phyloP scores from a whole-genome alignment of 2,888 invertebrate species.

The Hyposoter didymator region DNA sequence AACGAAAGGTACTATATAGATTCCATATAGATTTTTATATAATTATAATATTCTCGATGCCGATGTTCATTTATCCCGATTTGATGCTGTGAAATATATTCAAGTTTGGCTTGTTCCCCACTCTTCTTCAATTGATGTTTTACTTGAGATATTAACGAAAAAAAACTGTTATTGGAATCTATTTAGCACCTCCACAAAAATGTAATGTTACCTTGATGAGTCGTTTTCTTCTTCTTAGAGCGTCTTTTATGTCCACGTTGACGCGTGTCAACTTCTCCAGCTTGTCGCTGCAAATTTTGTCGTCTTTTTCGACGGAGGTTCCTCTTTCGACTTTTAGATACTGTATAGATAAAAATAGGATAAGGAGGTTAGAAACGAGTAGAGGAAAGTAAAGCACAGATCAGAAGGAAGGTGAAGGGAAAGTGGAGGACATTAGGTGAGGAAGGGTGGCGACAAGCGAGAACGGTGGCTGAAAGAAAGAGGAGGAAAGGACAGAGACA shows the following conservation, averaged over 20 bases:
- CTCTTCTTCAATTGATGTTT: too few relatives aligned
- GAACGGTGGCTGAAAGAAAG: neutral
- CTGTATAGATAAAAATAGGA: too few relatives aligned
- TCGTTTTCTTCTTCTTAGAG: too few relatives aligned
- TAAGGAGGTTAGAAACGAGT: too few relatives aligned
- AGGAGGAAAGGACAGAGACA: neutral
- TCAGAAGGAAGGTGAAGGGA: neutral
- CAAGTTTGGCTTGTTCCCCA: neutral
- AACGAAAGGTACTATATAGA: constrained; percentile 12
- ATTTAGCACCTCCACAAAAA: neutral
- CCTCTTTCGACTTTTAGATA: constrained; percentile 12
- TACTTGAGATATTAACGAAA: neutral
- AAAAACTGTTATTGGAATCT: neutral
- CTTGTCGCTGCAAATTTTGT: neutral
- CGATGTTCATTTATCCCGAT: neutral
- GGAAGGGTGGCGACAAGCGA: neutral
- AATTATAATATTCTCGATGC: neutral
- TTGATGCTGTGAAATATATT: neutral
- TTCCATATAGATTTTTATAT: neutral
- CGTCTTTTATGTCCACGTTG: too few relatives aligned
- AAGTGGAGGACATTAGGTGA: neutral
- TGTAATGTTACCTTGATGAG: too few relatives aligned
- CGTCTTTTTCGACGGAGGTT: neutral
- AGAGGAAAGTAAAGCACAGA: too few relatives aligned
- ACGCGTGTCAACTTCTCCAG: too few relatives aligned